Percentiles rank a stretch among this genome's conserved stretches.
These are phyloP conservation scores for Drosophila aff. DNA, from an alignment of 1,140 invertebrate species.

Conservation along the genomic window DNA sequence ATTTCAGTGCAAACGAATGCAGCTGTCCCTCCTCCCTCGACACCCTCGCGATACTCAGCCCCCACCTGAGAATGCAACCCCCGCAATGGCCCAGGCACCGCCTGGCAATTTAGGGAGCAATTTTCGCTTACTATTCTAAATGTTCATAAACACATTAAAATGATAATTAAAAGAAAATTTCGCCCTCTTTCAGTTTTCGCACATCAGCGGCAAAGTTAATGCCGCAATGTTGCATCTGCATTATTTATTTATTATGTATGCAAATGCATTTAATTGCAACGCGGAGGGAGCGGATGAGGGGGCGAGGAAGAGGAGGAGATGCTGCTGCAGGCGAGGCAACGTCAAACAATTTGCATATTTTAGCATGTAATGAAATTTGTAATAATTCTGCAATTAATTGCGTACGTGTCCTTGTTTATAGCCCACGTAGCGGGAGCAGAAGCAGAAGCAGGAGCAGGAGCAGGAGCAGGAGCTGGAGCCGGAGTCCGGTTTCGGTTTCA, in stretches of 20 bases:
- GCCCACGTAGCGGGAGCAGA: slow-evolving; percentile 25
- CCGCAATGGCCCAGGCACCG: neutral
- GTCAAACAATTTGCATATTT: slow-evolving; percentile 83
- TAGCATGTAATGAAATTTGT: slow-evolving; percentile 84
- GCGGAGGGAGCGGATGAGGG: neutral
- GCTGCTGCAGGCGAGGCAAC: slow-evolving; percentile 33
- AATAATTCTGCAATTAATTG: slow-evolving; percentile 84
- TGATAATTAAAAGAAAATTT: slow-evolving; percentile 79
- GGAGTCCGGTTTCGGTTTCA: slow-evolving; percentile 49
- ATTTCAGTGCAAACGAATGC: slow-evolving; percentile 50
- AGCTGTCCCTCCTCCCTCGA: slow-evolving; percentile 48
- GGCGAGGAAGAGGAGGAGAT: slow-evolving; percentile 4
- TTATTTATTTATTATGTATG: slow-evolving; percentile 84
- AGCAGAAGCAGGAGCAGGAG: slow-evolving; percentile 21
- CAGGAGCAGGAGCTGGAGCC: neutral
- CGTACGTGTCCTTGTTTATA: slow-evolving; percentile 79
- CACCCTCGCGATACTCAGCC: neutral
- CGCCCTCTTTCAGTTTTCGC: slow-evolving; percentile 46
- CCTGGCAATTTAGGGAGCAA: slow-evolving; percentile 64
- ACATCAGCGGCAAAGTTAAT: slow-evolving; percentile 54
- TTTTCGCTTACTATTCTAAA: slow-evolving; percentile 77
- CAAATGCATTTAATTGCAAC: slow-evolving; percentile 82
- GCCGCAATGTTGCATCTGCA: slow-evolving; percentile 64
- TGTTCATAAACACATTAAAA: slow-evolving; percentile 83
- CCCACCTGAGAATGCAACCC: slow-evolving; percentile 18